phyloP scores from a whole-genome alignment of 2,888 invertebrate genomes.

The Bombylius discolor region DNA sequence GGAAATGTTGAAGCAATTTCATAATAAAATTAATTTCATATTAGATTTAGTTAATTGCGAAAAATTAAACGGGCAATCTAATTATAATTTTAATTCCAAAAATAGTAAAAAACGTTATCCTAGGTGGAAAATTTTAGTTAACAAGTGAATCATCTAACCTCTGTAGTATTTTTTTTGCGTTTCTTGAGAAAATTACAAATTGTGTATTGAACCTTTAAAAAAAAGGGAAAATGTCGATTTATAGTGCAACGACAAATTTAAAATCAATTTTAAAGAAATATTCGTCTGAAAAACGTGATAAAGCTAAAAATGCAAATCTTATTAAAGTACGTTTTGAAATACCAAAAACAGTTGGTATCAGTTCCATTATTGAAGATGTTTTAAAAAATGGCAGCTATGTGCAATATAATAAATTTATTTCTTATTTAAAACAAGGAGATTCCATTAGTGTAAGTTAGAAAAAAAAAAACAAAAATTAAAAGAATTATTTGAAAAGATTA shows the following conservation, averaged over 20 bases:
- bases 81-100: too few relatives aligned
- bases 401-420: constrained; percentile 24
- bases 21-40: too few relatives aligned
- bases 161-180: too few relatives aligned
- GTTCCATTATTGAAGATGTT: constrained; percentile 22
- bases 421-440: constrained; percentile 21
- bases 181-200: too few relatives aligned
- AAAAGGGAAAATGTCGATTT: constrained; percentile 24
- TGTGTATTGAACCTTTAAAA: too few relatives aligned
- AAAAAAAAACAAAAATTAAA: too few relatives aligned
- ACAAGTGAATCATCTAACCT: too few relatives aligned
- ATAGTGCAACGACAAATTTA: constrained; percentile 25
- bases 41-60: too few relatives aligned
- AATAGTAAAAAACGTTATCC: too few relatives aligned
- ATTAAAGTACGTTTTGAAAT: constrained; percentile 31
- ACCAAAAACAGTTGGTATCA: constrained; percentile 24
- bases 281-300: constrained; percentile 26
- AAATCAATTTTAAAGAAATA: constrained; percentile 30
- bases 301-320: constrained; percentile 24
- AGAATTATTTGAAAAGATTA: neutral
- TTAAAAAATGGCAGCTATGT: constrained; percentile 21
- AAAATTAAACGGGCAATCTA: too few relatives aligned
- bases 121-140: too few relatives aligned
- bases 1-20: too few relatives aligned
- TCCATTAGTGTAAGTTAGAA: neutral